Evolutionary conservation across 1,140 invertebrate genomes (phyloP).

Genomic region (Musca domestica): DNA sequence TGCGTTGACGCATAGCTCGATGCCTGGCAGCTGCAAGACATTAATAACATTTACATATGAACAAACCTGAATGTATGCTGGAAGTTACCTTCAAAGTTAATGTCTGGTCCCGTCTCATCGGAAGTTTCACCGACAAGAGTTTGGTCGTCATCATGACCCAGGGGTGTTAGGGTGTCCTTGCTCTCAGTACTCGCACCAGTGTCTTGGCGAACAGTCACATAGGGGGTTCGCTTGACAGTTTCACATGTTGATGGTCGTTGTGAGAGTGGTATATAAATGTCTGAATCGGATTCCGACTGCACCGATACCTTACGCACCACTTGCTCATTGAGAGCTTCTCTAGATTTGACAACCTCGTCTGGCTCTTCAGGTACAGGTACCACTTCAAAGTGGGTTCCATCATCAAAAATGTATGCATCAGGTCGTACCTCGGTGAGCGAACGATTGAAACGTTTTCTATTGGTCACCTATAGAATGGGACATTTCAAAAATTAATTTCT

Average conservation of each 20-base stretch:
- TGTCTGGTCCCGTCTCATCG: slow-evolving; percentile 47
- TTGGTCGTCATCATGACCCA: slow-evolving; percentile 50
- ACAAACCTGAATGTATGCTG: too few relatives aligned
- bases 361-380: slow-evolving; percentile 56
- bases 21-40: slow-evolving; percentile 44
- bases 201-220: slow-evolving; percentile 50
- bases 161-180: slow-evolving; percentile 50
- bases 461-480: slow-evolving; percentile 40
- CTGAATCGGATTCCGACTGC: slow-evolving; percentile 53
- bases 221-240: slow-evolving; percentile 48
- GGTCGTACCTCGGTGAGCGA: slow-evolving; percentile 66
- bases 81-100: slow-evolving; percentile 50
- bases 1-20: slow-evolving; percentile 58
- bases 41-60: too few relatives aligned
- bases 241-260: slow-evolving; percentile 49
- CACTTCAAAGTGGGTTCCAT: slow-evolving; percentile 59
- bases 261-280: slow-evolving; percentile 44
- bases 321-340: slow-evolving; percentile 45
- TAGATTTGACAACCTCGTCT: slow-evolving; percentile 52
- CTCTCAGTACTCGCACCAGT: slow-evolving; percentile 53
- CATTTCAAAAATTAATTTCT: background rate
- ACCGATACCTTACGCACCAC: slow-evolving; percentile 48
- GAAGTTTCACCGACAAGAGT: slow-evolving; percentile 46
- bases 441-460: slow-evolving; percentile 58
- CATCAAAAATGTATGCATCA: slow-evolving; percentile 60